These are phyloP conservation scores for Orthosia incerta DNA, from an alignment of 2,888 invertebrate genomes.

Conservation along the genomic window DNA sequence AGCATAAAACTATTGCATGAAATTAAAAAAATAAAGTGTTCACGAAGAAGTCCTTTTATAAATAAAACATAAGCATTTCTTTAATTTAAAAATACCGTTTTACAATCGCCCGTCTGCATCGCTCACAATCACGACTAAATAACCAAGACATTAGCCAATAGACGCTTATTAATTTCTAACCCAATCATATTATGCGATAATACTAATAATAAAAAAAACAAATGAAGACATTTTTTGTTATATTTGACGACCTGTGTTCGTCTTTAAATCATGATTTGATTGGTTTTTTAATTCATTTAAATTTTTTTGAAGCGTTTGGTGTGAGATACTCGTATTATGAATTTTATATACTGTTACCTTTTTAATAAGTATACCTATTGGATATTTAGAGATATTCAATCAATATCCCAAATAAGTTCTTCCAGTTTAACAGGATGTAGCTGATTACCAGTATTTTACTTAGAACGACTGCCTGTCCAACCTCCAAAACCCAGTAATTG, in stretches of 20 bases:
- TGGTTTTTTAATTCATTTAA: conserved; percentile 61
- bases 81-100: background rate
- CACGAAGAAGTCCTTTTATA: no score
- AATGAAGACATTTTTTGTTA: conserved; percentile 65
- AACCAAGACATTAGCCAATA: conserved; percentile 45
- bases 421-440: no score
- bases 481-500: no score
- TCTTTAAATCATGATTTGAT: conserved; percentile 61
- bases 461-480: no score
- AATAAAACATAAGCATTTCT: no score
- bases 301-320: conserved; percentile 45
- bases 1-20: background rate
- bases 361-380: conserved; percentile 3
- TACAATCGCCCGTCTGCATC: conserved; percentile 31
- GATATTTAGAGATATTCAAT: background rate
- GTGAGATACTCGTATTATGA: conserved; percentile 15
- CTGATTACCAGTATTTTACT: no score
- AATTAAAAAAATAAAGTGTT: background rate
- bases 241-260: conserved; percentile 59
- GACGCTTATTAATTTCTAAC: conserved; percentile 57
- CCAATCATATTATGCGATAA: conserved; percentile 57
- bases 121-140: conserved; percentile 26
- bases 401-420: no score
- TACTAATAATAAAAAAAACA: conserved; percentile 55
- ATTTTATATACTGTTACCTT: conserved; percentile 9